These are phyloP conservation scores for Pogonophryne albipinna DNA, from an alignment of 2,797 vertebrate species.

Conservation along the genomic window DNA sequence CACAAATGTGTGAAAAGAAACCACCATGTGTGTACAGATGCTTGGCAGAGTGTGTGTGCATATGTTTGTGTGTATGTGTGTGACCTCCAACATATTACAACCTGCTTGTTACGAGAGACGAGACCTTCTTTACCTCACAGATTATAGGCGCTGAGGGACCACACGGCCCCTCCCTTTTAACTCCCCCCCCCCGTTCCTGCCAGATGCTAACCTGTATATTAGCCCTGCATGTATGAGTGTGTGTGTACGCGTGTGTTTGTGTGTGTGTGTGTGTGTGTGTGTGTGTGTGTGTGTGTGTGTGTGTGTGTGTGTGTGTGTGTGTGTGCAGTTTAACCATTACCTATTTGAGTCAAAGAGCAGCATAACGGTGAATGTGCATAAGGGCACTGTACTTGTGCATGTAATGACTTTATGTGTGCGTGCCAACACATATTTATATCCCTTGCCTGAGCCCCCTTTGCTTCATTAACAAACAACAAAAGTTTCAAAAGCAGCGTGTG, in stretches of 20 bases:
- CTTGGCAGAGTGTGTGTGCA: constrained; percentile 43
- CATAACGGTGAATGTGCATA: constrained; percentile 50
- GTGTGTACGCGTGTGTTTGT: background rate
- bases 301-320: constrained; percentile 18
- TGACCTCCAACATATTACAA: constrained; percentile 67
- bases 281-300: constrained; percentile 12
- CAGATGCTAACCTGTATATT: constrained; percentile 75
- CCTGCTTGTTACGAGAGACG: constrained; percentile 69
- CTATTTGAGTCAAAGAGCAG: constrained; percentile 46
- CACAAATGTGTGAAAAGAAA: constrained; percentile 63
- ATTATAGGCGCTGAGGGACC: constrained; percentile 77
- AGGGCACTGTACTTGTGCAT: constrained; percentile 30
- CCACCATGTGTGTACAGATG: constrained; percentile 34
- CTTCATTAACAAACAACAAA: constrained; percentile 82
- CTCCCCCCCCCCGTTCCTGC: constrained; percentile 42
- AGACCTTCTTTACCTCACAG: constrained; percentile 73
- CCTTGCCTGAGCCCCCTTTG: constrained; percentile 63
- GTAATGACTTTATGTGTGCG: constrained; percentile 65
- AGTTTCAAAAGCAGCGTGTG: constrained; percentile 65
- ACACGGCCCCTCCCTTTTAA: constrained; percentile 61
- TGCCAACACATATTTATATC: constrained; percentile 76
- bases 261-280: constrained; percentile 22
- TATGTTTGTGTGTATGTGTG: constrained; percentile 38
- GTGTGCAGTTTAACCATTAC: constrained; percentile 37
- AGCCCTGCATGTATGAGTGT: constrained; percentile 18